phyloP scores from a whole-genome alignment of 92 coral and sea anemone species.

The Actinernus sp. region DNA sequence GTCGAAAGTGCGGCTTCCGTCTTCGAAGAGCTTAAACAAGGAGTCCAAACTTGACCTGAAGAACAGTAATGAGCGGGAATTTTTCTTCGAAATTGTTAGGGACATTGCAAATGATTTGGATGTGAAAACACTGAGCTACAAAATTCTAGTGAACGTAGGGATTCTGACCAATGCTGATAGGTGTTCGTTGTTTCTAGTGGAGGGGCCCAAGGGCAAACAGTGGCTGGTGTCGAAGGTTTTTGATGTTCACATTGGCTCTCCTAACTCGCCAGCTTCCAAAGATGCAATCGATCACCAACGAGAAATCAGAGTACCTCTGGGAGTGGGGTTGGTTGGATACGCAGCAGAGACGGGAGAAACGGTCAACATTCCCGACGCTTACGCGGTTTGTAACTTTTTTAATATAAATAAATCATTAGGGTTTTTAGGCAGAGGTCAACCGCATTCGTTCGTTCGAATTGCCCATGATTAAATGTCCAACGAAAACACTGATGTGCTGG shows the following conservation, averaged over 20 bases:
- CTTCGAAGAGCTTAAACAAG: conserved; percentile 83
- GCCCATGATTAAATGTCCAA: conserved; percentile 43
- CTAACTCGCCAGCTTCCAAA: conserved; percentile 69
- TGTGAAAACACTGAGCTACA: conserved; percentile 94
- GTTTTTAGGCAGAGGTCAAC: conserved; percentile 81
- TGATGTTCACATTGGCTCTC: conserved; percentile 92
- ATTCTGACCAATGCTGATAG: conserved; percentile 99
- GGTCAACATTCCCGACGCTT: conserved; percentile 99
- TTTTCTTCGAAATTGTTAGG: conserved; percentile 98
- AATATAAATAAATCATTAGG: conserved; percentile 89
- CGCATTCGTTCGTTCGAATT: conserved; percentile 66
- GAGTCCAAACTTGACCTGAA: conserved; percentile 92
- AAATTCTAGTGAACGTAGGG: conserved; percentile 98
- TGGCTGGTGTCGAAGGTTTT: conserved; percentile 98
- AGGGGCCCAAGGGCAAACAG: conserved; percentile 95
- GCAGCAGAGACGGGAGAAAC: conserved; percentile 99
- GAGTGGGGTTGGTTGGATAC: conserved; percentile 97
- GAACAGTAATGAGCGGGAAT: conserved; percentile 93
- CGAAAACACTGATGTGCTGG: conserved; percentile 39
- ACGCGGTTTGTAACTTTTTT: conserved; percentile 95
- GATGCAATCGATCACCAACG: conserved; percentile 85
- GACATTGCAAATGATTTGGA: conserved; percentile 98
- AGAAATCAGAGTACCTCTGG: conserved; percentile 97
- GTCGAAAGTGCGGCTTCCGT: conserved; percentile 96
- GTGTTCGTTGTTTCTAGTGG: conserved; percentile 96